A percentile compares a stretch with the other conserved stretches of the same genome.
phyloP scores from a whole-genome alignment of 2,113 vertebrate species.

The Prochilodus magdalenae region DNA sequence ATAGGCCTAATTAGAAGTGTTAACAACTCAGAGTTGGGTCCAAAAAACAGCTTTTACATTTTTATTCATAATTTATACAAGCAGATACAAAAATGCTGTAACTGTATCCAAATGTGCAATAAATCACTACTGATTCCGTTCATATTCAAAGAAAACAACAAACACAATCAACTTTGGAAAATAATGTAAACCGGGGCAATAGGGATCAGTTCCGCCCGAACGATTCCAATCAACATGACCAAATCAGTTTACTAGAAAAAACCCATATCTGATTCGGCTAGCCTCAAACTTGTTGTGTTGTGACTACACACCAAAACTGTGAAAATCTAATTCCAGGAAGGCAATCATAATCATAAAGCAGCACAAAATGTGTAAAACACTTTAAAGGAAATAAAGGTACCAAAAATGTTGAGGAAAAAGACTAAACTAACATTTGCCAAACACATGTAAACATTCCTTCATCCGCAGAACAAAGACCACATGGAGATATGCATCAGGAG shows the following conservation, averaged over 20 bases:
- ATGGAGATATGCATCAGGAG: conserved; percentile 41
- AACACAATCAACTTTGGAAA: conserved; percentile 88
- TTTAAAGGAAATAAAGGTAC: conserved; percentile 64
- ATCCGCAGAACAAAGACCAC: conserved; percentile 58
- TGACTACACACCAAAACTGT: conserved; percentile 67
- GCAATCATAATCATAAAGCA: conserved; percentile 75
- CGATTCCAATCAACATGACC: neutral
- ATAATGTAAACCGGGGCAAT: conserved; percentile 92
- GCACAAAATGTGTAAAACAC: conserved; percentile 80
- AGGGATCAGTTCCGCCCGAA: conserved; percentile 18
- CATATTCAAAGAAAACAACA: conserved; percentile 83
- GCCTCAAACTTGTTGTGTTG: conserved; percentile 57
- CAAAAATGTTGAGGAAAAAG: conserved; percentile 62
- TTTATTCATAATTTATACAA: conserved; percentile 93
- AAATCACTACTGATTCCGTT: conserved; percentile 89
- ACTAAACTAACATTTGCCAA: conserved; percentile 53
- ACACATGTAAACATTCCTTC: conserved; percentile 77
- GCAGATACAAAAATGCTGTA: conserved; percentile 95
- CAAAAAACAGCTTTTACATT: conserved; percentile 73
- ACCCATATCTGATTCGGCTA: conserved; percentile 71
- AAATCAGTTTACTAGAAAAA: conserved; percentile 50
- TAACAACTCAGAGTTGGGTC: neutral
- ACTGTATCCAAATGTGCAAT: conserved; percentile 98
- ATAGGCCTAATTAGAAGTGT: neutral
- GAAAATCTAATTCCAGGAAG: conserved; percentile 51